Evolutionary conservation across 2,113 vertebrate genomes (phyloP).

Genomic region (Proterorhinus semilunaris): DNA sequence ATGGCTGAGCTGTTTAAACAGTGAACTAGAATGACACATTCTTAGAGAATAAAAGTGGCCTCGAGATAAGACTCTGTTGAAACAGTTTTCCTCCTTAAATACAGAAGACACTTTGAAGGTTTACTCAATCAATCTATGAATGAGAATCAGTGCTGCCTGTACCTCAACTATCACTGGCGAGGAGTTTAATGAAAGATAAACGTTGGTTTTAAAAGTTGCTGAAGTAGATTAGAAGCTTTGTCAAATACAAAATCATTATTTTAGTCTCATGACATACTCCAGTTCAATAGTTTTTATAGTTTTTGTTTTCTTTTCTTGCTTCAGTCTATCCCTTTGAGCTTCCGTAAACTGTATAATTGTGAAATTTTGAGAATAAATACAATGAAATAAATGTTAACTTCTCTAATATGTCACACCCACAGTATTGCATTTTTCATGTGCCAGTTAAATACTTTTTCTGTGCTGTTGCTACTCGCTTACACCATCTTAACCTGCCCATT

Average conservation of each 20-base stretch:
- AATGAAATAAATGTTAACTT: too few relatives aligned
- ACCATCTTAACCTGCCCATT: not conserved
- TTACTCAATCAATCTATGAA: constrained; percentile 51
- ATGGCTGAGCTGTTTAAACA: constrained; percentile 32
- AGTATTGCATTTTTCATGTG: too few relatives aligned
- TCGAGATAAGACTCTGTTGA: constrained; percentile 48
- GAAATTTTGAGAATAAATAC: too few relatives aligned
- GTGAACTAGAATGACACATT: constrained; percentile 4
- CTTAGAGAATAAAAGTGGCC: constrained; percentile 17
- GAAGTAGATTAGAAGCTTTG: constrained; percentile 23
- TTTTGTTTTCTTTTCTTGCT: too few relatives aligned
- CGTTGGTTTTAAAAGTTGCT: constrained; percentile 53
- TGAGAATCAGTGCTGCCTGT: constrained; percentile 23
- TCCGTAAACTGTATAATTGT: too few relatives aligned
- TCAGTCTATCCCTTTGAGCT: too few relatives aligned
- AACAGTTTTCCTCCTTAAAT: constrained; percentile 41
- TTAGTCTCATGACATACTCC: not conserved
- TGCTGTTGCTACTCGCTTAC: too few relatives aligned
- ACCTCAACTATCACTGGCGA: constrained; percentile 39
- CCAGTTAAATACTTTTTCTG: too few relatives aligned
- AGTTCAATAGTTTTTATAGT: too few relatives aligned
- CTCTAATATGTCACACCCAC: too few relatives aligned
- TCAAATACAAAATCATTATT: constrained; percentile 10
- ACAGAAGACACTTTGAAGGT: constrained; percentile 46
- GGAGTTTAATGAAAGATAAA: constrained; percentile 62